Percentiles rank a stretch among this genome's conserved stretches.
phyloP scores from a whole-genome alignment of 2,113 vertebrate species.

The Festucalex cinctus region DNA sequence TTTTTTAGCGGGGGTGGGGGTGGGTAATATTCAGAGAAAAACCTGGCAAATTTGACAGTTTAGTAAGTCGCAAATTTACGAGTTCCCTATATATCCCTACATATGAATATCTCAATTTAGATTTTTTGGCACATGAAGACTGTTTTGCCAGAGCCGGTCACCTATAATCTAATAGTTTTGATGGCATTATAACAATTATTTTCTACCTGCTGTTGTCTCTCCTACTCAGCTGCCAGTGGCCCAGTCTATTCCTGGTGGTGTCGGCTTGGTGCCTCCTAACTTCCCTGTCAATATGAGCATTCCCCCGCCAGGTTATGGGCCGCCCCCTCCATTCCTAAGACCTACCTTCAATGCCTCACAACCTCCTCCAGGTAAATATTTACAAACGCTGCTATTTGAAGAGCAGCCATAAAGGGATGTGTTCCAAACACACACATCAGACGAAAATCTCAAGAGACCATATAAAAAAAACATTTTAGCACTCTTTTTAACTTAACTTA shows the following conservation, averaged over 20 bases:
- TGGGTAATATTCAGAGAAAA: too few species aligned
- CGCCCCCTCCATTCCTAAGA: constrained; percentile 88
- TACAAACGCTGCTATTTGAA: neutral
- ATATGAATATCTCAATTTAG: too few species aligned
- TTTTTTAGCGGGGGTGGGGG: too few species aligned
- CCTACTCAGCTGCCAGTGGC: constrained; percentile 84
- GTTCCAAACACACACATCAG: too few species aligned
- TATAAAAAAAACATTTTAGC: too few species aligned
- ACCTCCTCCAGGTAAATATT: constrained; percentile 87
- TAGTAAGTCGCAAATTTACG: too few species aligned
- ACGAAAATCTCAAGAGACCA: too few species aligned
- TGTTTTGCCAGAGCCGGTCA: too few species aligned
- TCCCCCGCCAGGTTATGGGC: constrained; percentile 92
- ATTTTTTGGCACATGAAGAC: too few species aligned
- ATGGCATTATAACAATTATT: neutral
- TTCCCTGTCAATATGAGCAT: constrained; percentile 93
- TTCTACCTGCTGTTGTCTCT: neutral
- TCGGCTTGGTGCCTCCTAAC: constrained; percentile 88
- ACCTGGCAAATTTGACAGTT: too few species aligned
- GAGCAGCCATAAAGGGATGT: neutral
- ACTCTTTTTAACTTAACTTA: too few species aligned
- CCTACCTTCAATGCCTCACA: constrained; percentile 91
- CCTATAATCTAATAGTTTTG: neutral
- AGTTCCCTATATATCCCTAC: too few species aligned
- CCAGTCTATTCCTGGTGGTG: constrained; percentile 84